A percentile compares a stretch with the other conserved stretches of the same genome.
Conservation (phyloP, 2,113 vertebrate genomes). For the Apeltes quadracus region DNA sequence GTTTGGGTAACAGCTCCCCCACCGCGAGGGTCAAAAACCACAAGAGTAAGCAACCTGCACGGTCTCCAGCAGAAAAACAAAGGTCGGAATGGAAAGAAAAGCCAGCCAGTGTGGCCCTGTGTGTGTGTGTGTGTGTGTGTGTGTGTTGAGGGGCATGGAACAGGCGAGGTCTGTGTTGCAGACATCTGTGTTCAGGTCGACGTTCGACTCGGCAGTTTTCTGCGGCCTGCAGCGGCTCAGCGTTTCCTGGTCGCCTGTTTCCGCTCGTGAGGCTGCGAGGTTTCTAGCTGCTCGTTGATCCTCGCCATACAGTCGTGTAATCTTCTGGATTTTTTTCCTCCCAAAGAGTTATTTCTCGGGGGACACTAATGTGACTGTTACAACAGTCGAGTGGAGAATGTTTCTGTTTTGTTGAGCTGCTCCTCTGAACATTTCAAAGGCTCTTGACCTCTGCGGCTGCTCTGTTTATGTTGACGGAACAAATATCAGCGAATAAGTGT, state of each 20-base stretch:
- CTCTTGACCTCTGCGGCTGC: conserved; percentile 29
- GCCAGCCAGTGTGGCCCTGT: background rate
- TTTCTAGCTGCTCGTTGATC: background rate
- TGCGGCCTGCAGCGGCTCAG: no score
- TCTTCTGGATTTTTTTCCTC: background rate
- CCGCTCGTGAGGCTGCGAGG: no score
- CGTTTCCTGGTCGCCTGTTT: no score
- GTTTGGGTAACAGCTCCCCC: conserved; percentile 35
- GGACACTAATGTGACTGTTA: conserved; percentile 8
- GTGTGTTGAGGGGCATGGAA: conserved; percentile 6
- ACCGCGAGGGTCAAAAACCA: conserved; percentile 37
- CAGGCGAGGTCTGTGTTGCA: conserved; percentile 9
- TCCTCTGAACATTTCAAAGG: conserved; percentile 42
- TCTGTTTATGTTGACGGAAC: conserved; percentile 32
- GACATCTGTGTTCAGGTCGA: conserved; percentile 67
- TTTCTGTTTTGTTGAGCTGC: conserved; percentile 39
- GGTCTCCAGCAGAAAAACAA: conserved; percentile 33
- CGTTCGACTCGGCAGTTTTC: no score
- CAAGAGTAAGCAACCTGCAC: conserved; percentile 37
- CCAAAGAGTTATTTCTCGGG: background rate
- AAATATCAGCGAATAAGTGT: conserved; percentile 46
- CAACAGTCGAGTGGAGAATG: conserved; percentile 5
- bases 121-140: conserved; percentile 15
- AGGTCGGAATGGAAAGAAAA: conserved; percentile 46
- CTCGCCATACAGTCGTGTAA: background rate